Conservation (phyloP, 2,113 vertebrate genomes). For the Nibea albiflora region DNA sequence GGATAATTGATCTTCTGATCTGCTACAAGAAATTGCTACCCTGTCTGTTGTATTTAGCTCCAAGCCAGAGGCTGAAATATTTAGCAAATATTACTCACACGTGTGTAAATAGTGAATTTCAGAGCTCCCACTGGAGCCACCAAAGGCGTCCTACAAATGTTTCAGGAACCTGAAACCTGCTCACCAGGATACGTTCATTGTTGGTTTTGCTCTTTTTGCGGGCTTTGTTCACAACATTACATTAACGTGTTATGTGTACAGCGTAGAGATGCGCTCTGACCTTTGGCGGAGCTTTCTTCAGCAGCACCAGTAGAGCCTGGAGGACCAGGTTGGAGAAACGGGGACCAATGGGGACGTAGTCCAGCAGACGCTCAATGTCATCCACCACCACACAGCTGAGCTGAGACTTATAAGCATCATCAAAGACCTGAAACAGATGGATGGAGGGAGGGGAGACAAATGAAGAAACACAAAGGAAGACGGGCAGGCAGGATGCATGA, state of each 20-base stretch:
- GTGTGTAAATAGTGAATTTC: too few species aligned
- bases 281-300: constrained; percentile 96
- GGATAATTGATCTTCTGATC: too few species aligned
- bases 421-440: constrained; percentile 89
- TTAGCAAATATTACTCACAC: too few species aligned
- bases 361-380: constrained; percentile 95
- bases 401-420: constrained; percentile 98
- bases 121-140: too few species aligned
- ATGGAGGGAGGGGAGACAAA: neutral
- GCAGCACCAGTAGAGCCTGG: constrained; percentile 94
- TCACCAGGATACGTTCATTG: too few species aligned
- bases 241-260: neutral
- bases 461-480: neutral
- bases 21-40: too few species aligned
- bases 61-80: too few species aligned
- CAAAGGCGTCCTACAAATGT: too few species aligned
- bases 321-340: constrained; percentile 98
- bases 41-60: too few species aligned
- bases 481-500: neutral
- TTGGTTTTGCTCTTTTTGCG: neutral
- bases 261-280: constrained; percentile 70
- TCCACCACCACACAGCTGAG: constrained; percentile 98
- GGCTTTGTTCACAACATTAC: neutral
- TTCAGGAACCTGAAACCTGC: too few species aligned
- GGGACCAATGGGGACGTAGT: constrained; percentile 98